phyloP scores from a whole-genome alignment of 2,888 invertebrate species.

The Tetragnatha montana region DNA sequence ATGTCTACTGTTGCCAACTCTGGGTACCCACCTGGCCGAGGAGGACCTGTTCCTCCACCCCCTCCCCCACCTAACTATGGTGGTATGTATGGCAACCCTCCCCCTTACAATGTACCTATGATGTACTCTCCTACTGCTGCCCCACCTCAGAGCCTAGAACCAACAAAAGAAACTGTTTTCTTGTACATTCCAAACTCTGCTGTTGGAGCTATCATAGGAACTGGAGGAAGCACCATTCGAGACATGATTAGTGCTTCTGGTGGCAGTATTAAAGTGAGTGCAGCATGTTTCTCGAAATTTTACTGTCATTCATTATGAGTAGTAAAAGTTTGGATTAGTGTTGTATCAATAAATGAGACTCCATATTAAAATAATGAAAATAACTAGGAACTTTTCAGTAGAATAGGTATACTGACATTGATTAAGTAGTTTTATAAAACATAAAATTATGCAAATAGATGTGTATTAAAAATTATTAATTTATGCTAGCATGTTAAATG shows the following conservation, averaged over 20 bases:
- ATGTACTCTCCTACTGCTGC: conserved; percentile 57
- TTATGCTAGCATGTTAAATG: too few species aligned
- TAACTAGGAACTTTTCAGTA: too few species aligned
- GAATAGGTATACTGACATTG: too few species aligned
- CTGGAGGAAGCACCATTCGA: conserved; percentile 96
- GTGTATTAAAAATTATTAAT: too few species aligned
- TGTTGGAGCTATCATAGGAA: conserved; percentile 98
- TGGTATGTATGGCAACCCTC: conserved; percentile 60
- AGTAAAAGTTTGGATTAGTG: too few species aligned
- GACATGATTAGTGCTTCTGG: conserved; percentile 97
- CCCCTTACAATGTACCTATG: conserved; percentile 62
- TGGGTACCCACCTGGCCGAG: conserved; percentile 53
- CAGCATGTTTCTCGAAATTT: neutral
- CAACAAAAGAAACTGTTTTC: conserved; percentile 85
- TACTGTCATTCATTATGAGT: too few species aligned
- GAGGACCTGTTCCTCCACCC: conserved; percentile 59
- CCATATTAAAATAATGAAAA: too few species aligned
- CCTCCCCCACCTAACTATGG: conserved; percentile 51
- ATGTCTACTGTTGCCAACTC: conserved; percentile 85
- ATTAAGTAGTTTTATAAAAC: too few species aligned
- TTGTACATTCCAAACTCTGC: conserved; percentile 98
- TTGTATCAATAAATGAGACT: too few species aligned
- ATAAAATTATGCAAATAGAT: too few species aligned
- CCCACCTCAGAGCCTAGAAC: conserved; percentile 68
- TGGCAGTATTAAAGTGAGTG: conserved; percentile 86